Conservation (phyloP, 2,113 vertebrate species). For the Pelodiscus sinensis region DNA sequence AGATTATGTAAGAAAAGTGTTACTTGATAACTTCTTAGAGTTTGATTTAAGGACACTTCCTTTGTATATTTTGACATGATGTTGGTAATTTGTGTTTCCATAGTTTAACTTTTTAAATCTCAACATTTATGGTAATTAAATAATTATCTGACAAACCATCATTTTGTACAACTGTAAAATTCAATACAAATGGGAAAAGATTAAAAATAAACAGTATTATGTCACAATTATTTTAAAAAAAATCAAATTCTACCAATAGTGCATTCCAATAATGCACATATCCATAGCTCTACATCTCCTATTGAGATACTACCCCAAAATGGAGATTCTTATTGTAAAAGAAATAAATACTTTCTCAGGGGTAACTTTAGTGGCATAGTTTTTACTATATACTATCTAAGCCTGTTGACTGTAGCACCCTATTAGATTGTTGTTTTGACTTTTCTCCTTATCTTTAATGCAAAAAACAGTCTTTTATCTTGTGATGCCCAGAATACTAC, state of each 20-base stretch:
- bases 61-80: background rate
- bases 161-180: background rate
- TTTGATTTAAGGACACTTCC: background rate
- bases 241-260: background rate
- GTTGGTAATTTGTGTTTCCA: background rate
- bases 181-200: background rate
- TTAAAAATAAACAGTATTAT: background rate
- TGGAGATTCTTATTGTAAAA: background rate
- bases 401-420: background rate
- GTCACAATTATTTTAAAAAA: background rate
- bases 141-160: background rate
- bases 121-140: background rate
- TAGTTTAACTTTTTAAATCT: background rate
- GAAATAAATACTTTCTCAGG: background rate
- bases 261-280: background rate
- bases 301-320: background rate
- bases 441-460: background rate
- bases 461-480: background rate
- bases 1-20: background rate
- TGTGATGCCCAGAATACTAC: background rate
- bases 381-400: accelerated
- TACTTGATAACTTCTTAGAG: background rate
- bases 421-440: background rate
- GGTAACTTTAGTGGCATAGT: background rate
- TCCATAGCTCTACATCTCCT: background rate